A percentile compares a stretch with the other conserved stretches of the same genome.
Conservation (phyloP, 2,113 vertebrate species). For the Micromys minutus region DNA sequence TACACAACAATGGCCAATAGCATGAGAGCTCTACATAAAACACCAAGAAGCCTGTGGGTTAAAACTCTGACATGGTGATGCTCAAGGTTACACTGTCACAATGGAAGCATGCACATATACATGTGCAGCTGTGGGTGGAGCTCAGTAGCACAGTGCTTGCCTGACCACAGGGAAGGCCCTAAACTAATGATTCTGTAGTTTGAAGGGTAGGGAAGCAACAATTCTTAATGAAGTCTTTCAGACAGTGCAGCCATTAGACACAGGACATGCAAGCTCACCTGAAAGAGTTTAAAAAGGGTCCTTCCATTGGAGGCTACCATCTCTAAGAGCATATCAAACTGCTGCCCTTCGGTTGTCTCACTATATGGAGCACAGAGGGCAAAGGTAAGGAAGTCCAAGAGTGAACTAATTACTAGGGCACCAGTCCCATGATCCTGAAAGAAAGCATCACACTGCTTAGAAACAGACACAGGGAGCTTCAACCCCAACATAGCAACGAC, state of each 20-base stretch:
- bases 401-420: constrained; percentile 98
- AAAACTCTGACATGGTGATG: not conserved
- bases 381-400: constrained; percentile 99
- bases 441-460: constrained; percentile 49
- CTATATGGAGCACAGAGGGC: constrained; percentile 99
- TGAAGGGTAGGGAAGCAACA: not conserved
- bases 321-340: constrained; percentile 99
- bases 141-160: not conserved
- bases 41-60: not conserved
- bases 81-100: not conserved
- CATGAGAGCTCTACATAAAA: not conserved
- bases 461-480: not conserved
- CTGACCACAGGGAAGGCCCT: not conserved
- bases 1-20: not conserved
- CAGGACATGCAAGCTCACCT: constrained; percentile 86
- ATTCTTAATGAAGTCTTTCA: not conserved
- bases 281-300: constrained; percentile 98
- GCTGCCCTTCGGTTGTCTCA: constrained; percentile 98
- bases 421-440: constrained; percentile 96
- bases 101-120: not conserved
- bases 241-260: not conserved
- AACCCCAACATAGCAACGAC: not conserved
- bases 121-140: not conserved
- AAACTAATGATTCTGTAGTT: too few species aligned
- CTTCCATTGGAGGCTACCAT: constrained; percentile 97